phyloP scores from a whole-genome alignment of 2,888 invertebrate species.

The Apamea sordens region DNA sequence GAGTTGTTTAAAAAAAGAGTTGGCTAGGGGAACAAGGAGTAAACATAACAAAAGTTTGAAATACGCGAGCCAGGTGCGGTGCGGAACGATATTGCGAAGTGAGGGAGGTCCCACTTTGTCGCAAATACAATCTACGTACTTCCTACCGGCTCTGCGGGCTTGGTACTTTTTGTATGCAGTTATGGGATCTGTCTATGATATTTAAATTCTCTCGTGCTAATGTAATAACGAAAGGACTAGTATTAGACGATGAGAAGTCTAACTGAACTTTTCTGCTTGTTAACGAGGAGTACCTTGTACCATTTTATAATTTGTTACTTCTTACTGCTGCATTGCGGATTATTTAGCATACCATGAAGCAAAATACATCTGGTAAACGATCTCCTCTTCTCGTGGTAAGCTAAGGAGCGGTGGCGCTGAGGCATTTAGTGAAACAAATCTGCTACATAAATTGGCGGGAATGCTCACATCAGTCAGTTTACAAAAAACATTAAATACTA shows the following conservation, averaged over 20 bases:
- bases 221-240: background rate
- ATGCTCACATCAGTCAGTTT: background rate
- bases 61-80: conserved; percentile 65
- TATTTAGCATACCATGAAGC: background rate
- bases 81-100: conserved; percentile 59
- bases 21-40: conserved; percentile 60
- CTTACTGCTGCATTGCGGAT: background rate
- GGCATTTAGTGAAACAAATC: background rate
- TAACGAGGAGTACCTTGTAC: background rate
- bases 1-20: conserved; percentile 59
- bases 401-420: background rate
- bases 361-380: background rate
- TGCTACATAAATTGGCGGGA: background rate
- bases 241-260: background rate
- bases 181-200: conserved; percentile 24
- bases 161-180: conserved; percentile 41
- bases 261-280: background rate
- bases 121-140: conserved; percentile 62
- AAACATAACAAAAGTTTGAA: conserved; percentile 64
- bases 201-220: conserved; percentile 31
- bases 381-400: background rate
- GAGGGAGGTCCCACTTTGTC: conserved; percentile 49
- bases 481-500: background rate
- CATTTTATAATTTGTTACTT: background rate
- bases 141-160: conserved; percentile 34